Conservation (phyloP, 1,140 invertebrate genomes). For the Trachymyrmex cornetzi region DNA sequence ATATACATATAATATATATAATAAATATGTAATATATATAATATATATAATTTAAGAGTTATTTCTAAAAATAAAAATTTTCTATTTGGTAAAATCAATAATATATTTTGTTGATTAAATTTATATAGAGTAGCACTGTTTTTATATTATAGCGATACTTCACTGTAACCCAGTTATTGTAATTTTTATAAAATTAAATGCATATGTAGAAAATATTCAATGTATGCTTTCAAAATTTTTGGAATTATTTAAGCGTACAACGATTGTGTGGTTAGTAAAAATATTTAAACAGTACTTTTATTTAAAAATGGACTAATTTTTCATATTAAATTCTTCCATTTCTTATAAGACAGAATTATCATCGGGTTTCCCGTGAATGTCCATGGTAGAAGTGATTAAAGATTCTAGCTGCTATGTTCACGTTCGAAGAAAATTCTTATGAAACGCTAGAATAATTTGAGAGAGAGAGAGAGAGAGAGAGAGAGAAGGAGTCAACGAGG, state of each 20-base stretch:
- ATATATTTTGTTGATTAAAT: background rate
- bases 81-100: background rate
- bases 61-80: background rate
- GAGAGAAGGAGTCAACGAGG: slow-evolving; percentile 5
- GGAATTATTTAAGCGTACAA: no score
- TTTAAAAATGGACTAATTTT: background rate
- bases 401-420: background rate
- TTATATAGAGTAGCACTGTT: background rate
- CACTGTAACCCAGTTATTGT: background rate
- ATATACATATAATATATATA: no score
- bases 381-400: background rate
- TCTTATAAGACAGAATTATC: background rate
- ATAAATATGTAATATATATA: background rate
- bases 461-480: background rate
- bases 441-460: background rate
- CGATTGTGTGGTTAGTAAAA: background rate
- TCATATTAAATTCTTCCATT: background rate
- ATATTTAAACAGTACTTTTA: slow-evolving; percentile 24
- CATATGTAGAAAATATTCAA: background rate
- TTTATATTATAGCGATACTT: background rate
- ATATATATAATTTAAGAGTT: no score
- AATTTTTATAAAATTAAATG: background rate
- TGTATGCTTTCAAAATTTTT: background rate
- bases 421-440: background rate
- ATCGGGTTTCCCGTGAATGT: background rate